Conservation (phyloP, 1,140 invertebrate genomes). For the Habropoda laboriosa region DNA sequence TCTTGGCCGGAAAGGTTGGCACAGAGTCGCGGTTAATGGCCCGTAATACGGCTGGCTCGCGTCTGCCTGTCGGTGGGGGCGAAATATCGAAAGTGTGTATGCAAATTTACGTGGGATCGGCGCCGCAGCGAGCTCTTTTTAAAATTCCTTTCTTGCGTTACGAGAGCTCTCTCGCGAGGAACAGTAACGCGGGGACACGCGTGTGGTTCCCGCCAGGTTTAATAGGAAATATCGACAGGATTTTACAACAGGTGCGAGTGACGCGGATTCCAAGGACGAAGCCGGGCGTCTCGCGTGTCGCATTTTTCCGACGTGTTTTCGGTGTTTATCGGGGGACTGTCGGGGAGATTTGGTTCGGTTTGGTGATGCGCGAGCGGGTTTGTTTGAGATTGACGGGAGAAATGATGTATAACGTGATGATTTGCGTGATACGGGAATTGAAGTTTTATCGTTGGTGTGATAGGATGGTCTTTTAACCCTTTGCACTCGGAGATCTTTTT, state of each 20-base stretch:
- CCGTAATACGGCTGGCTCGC: conserved; percentile 19
- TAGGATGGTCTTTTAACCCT: too few relatives aligned
- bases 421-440: too few relatives aligned
- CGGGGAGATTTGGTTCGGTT: conserved; percentile 9
- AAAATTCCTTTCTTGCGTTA: conserved; percentile 55
- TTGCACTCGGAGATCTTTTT: too few relatives aligned
- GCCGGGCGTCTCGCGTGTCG: neutral
- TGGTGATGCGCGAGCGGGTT: too few relatives aligned
- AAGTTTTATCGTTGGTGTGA: too few relatives aligned
- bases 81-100: conserved; percentile 68
- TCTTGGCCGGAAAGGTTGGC: conserved; percentile 48
- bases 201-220: neutral
- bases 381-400: too few relatives aligned
- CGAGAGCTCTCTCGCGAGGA: too few relatives aligned
- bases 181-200: neutral
- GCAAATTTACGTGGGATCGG: conserved; percentile 72
- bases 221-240: conserved; percentile 63
- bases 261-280: conserved; percentile 36
- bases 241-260: conserved; percentile 57
- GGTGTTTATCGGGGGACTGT: neutral
- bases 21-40: conserved; percentile 50
- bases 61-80: conserved; percentile 21
- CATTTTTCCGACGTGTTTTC: neutral
- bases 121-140: conserved; percentile 33
- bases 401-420: too few relatives aligned